phyloP scores from a whole-genome alignment of 2,797 vertebrate genomes.

The Hyperoplus immaculatus region DNA sequence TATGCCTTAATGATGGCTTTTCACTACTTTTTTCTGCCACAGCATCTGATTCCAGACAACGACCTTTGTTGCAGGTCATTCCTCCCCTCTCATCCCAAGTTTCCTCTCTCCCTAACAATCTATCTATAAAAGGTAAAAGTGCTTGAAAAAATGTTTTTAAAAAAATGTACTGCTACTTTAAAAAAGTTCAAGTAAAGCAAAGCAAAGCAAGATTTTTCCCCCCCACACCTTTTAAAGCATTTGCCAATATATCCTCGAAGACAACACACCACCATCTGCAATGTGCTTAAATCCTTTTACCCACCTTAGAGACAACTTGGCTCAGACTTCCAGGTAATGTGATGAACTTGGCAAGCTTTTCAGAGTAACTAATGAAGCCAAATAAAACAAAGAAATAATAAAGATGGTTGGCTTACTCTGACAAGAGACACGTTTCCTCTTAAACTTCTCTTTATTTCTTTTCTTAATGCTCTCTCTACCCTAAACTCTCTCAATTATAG shows the following conservation, averaged over 20 bases:
- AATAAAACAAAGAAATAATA: constrained; percentile 65
- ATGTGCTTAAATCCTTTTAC: constrained; percentile 38
- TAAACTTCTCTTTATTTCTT: neutral
- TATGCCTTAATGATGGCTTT: no score
- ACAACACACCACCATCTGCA: constrained; percentile 60
- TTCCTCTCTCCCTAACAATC: no score
- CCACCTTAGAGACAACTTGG: constrained; percentile 46
- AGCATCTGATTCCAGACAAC: no score
- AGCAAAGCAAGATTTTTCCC: neutral
- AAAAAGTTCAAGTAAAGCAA: neutral
- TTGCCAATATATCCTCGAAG: constrained; percentile 34
- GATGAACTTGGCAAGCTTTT: constrained; percentile 45
- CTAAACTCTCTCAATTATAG: neutral
- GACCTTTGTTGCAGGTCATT: no score
- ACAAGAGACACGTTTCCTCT: neutral
- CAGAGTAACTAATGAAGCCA: constrained; percentile 48
- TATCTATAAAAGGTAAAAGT: no score
- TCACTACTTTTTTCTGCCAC: no score
- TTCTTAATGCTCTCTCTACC: neutral
- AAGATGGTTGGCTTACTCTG: constrained; percentile 54
- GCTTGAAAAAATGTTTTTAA: no score
- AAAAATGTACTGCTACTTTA: neutral
- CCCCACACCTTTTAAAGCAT: constrained; percentile 39
- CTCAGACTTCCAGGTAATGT: constrained; percentile 51
- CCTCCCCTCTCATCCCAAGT: no score